phyloP scores from a whole-genome alignment of 1,140 invertebrate genomes.

The Magallana angulata region DNA sequence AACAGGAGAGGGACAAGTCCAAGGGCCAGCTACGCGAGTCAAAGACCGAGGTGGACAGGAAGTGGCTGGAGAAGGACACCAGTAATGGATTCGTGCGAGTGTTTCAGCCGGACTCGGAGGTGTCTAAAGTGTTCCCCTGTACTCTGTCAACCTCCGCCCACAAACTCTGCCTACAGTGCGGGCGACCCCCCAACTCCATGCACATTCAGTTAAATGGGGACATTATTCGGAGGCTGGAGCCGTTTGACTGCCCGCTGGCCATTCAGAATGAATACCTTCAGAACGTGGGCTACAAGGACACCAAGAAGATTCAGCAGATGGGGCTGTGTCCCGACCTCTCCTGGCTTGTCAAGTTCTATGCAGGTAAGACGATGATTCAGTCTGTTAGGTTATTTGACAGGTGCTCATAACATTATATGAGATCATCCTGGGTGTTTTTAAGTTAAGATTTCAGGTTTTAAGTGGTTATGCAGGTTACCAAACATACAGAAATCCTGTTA shows the following conservation, averaged over 20 bases:
- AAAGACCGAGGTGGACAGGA: conserved; percentile 64
- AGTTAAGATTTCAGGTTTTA: not conserved
- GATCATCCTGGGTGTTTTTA: not conserved
- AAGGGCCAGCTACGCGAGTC: conserved; percentile 44
- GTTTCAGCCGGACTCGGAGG: conserved; percentile 70
- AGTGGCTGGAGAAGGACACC: conserved; percentile 75
- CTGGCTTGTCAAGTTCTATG: conserved; percentile 78
- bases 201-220: conserved; percentile 79
- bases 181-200: conserved; percentile 74
- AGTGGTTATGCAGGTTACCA: not conserved
- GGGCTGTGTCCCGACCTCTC: conserved; percentile 71
- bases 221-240: conserved; percentile 77
- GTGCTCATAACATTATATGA: not conserved
- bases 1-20: conserved; percentile 35
- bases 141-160: conserved; percentile 76
- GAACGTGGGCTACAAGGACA: conserved; percentile 76
- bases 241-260: conserved; percentile 76
- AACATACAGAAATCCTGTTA: not conserved
- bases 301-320: conserved; percentile 76
- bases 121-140: conserved; percentile 75
- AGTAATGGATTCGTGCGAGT: conserved; percentile 78
- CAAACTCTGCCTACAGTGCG: conserved; percentile 75
- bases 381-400: not conserved
- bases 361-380: conserved; percentile 67
- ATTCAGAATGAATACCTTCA: conserved; percentile 78